Base-by-base conservation (phyloP, 2,113 vertebrate genomes). In the Neodontobutis hainanensis region DNA sequence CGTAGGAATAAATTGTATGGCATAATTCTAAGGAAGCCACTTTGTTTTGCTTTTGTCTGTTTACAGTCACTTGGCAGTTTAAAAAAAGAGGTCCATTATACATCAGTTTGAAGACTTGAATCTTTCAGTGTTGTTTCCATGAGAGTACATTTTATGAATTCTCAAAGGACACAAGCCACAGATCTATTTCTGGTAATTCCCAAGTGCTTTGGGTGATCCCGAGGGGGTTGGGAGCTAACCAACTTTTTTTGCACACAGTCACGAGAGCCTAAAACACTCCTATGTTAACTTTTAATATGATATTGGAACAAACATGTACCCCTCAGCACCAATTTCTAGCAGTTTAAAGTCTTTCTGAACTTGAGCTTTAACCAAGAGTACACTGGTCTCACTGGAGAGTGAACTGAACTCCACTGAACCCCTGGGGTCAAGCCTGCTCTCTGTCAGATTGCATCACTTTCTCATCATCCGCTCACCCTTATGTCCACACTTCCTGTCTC, bases 401-500 rank as follows among this genome's bases (percentile, higher is more conserved):
- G 77, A 78, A 75, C 61, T 58, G 68, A 61, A 70, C 70, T 82
- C 36, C 32, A 71, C 59, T 78, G 45, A 70, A 69, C 73, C 69
- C 5, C 2, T 27, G 42, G 59, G 73, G 78, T 84, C 69, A 59
- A 62, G 66, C 55, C 75, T 75, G 79, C 70, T 1, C 57, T 77
- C 65, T 74, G 74, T 83, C 80, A 75, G 70, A 86, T 88, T 84
- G 75, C 79, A 89, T 89, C 86, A 85, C 78, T 89, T 88, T 89
- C 81, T 86, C 88, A 89, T 80, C 86, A 84, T 85, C 79, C 74
- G 75, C 74, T 88, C 83, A 77, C 87, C 83, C 82, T 72, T 65
- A 71, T 79, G 73, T 89, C 88, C 74, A 67, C 77, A 75, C 82
- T 90, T 91, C 90, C 88, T 90, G 88, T 89, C 86, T 83, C 87